Base-by-base conservation (phyloP, 2,113 vertebrate genomes). In the Helogale parvula region DNA sequence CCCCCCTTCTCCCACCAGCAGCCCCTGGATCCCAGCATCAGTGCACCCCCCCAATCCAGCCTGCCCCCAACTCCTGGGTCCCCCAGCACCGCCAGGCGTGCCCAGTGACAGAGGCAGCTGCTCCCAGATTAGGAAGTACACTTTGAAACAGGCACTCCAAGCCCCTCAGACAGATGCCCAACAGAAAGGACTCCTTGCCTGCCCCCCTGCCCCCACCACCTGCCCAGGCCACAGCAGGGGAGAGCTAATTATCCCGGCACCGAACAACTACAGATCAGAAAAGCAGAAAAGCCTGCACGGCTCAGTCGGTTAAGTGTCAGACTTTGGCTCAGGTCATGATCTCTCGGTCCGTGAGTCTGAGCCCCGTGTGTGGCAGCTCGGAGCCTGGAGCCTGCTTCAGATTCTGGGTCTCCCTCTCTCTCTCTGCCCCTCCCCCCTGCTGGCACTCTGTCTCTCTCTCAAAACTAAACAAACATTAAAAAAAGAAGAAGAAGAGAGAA, bases 11-110 rank as follows among this genome's bases (percentile, higher is more conserved):
- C 21, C 19, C 38, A 23, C n/a, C 15, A 3, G 45, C 1, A n/a
- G 41, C 8, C 25, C 31, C 79, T 27, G 19, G 3, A 12, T 2
- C 16, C 16, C 29, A 10, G 14, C 0, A 9, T 50, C 45, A 72
- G 27, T 69, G 45, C n/a, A 2, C 23, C 10, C 5, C 33, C 7
- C 45, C 7, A n/a, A 38, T 31, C 31, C 52, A 16, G 31, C 23
- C 12, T 1, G n/a, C 7, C 41, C 47, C 38, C 17, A 2, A 5
- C n/a, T 33, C 16, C 0, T 0, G 3, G n/a, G 5, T 1, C 5
- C n/a, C 47, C 45, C 1, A 50, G 15, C 7, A 63, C n/a, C 38
- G 19, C 60, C 25, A 0, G 0, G 0, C 0, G 3, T 1, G 6
- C 50, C 72, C 2, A 0, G 15, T 7, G 41, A 77, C 25, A 4